phyloP scores from a whole-genome alignment of 2,797 vertebrate species.

The Phrynocephalus guinanensis region DNA sequence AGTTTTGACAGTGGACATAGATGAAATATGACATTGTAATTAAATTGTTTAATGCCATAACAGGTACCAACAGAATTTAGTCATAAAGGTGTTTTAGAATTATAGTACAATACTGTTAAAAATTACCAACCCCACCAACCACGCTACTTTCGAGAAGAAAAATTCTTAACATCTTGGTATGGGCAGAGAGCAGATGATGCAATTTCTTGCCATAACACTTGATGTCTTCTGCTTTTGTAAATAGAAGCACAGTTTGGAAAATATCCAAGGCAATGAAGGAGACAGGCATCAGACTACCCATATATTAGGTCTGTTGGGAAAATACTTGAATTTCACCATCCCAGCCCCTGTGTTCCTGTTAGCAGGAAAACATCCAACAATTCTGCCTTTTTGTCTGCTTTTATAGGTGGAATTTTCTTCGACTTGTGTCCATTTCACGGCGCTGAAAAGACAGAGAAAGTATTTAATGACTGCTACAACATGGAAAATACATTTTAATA shows the following conservation, averaged over 20 bases:
- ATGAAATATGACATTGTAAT: background rate
- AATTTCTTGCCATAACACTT: background rate
- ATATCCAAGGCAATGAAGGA: background rate
- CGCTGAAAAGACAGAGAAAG: conserved; percentile 84
- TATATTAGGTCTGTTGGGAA: conserved; percentile 22
- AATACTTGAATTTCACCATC: conserved; percentile 1
- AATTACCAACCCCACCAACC: background rate
- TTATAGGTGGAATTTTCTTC: conserved; percentile 97
- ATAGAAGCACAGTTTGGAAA: background rate
- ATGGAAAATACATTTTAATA: background rate
- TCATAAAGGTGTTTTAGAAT: background rate
- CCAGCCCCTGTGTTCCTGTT: background rate
- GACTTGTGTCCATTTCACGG: conserved; percentile 94
- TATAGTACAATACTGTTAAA: background rate
- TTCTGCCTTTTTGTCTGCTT: conserved; percentile 4
- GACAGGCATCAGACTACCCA: conserved; percentile 16
- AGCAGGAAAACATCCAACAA: background rate
- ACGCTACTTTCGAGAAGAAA: background rate
- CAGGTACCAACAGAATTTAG: background rate
- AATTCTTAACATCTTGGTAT: background rate
- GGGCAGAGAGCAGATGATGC: background rate
- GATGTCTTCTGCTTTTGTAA: background rate
- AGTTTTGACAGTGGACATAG: background rate
- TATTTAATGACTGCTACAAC: background rate
- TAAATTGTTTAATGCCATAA: background rate